Evolutionary conservation across 2,888 invertebrate genomes (phyloP).

Genomic region (Caenorhabditis sp.): DNA sequence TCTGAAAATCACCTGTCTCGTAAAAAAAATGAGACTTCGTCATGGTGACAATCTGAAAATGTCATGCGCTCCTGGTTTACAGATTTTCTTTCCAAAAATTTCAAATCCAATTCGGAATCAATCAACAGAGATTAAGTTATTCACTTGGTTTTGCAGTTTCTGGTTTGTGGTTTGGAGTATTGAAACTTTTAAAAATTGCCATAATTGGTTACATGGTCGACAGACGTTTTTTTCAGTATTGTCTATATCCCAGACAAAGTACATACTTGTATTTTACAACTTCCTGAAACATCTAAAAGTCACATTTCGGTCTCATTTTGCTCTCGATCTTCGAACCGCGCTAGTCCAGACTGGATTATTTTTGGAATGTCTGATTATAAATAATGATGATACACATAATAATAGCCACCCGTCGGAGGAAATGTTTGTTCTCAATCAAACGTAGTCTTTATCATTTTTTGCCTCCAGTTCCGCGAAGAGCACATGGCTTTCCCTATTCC

Average conservation of each 20-base stretch:
- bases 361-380: not conserved
- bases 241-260: too few species aligned
- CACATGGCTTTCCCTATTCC: slow-evolving; percentile 13
- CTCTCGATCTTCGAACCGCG: slow-evolving; percentile 11
- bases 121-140: slow-evolving; percentile 24
- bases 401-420: not conserved
- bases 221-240: not conserved
- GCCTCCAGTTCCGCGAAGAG: not conserved
- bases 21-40: not conserved
- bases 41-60: slow-evolving; percentile 26
- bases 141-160: not conserved
- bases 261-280: not conserved
- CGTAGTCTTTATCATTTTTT: slow-evolving; percentile 22
- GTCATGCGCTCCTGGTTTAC: not conserved
- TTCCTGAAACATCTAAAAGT: slow-evolving; percentile 35
- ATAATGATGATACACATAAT: slow-evolving; percentile 24
- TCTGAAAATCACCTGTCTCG: slow-evolving; percentile 11
- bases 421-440: slow-evolving; percentile 39
- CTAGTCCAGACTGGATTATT: slow-evolving; percentile 34
- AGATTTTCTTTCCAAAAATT: not conserved
- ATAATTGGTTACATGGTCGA: too few species aligned
- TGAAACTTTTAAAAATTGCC: not conserved
- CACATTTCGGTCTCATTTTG: too few species aligned
- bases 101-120: not conserved
- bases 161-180: not conserved